phyloP scores from a whole-genome alignment of 1,140 invertebrate genomes.

The Schmidtea mediterranea region DNA sequence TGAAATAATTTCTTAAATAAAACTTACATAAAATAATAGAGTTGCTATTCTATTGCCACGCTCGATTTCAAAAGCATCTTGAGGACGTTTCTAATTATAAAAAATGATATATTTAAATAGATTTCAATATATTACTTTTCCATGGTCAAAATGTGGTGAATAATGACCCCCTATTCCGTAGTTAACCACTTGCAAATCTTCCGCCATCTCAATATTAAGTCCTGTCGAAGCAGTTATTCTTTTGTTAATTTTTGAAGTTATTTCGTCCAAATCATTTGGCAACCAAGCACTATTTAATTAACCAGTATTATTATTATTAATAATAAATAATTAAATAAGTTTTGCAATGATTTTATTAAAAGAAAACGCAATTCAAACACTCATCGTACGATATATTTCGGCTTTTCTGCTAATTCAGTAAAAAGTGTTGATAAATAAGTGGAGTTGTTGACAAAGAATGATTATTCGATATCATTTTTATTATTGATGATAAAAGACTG shows the following conservation, averaged over 20 bases:
- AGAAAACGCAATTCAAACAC: too few species aligned
- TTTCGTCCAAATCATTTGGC: constrained; percentile 46
- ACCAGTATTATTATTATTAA: too few species aligned
- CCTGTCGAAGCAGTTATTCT: constrained; percentile 43
- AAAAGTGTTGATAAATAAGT: too few species aligned
- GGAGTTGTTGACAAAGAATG: too few species aligned
- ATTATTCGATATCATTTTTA: too few species aligned
- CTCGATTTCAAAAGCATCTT: constrained; percentile 46
- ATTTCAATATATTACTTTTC: constrained; percentile 18
- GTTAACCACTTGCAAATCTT: constrained; percentile 58
- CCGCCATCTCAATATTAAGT: constrained; percentile 53
- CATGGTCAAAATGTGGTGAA: constrained; percentile 90
- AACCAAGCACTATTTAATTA: constrained; percentile 88
- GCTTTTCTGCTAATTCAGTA: too few species aligned
- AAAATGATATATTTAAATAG: neutral
- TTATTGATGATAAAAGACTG: too few species aligned
- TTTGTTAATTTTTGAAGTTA: constrained; percentile 42
- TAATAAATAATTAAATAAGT: too few species aligned
- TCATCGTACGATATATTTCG: too few species aligned
- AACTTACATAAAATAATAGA: constrained; percentile 42
- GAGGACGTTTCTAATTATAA: constrained; percentile 40
- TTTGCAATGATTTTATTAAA: too few species aligned
- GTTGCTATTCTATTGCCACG: constrained; percentile 68
- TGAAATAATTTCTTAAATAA: neutral
- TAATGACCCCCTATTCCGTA: constrained; percentile 98